Evolutionary conservation across 2,888 invertebrate species (phyloP), one percentile per base, ranked within the genome.

Genomic region (Scaptomyza flava): DNA sequence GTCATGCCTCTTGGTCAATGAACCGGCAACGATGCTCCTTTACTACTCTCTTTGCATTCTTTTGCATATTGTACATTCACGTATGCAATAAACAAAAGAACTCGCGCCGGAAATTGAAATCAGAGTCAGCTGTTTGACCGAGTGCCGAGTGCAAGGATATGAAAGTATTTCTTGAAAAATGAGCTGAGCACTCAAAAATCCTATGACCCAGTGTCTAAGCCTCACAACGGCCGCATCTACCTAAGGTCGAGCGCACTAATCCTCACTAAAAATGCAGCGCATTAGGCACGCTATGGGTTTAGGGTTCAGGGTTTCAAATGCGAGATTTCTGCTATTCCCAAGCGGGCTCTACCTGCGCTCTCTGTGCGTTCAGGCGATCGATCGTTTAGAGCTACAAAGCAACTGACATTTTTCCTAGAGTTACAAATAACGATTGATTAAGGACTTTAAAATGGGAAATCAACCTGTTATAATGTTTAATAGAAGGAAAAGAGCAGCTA

Each of bases 1-100:
- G 71, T 69, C 79, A 72, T 63, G 77, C 72, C 66, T 81, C 72
- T 81, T 85, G 82, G 85, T 85, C 85, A 82, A 80, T 85, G 86
- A 82, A 84, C 81, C 71, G 63, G 27, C 60, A 56, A 47, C 53
- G 38, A 58, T 60, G 61, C 45, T 54, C 46, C 54, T 59, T 50
- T 54, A 34, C 41, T 36, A 33, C 36, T 58, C 9, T 45, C 38
- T 50, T 58, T 14, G 38, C 38, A 45, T 45, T 42, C 30, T 60
- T 66, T 60, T 57, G 56, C 60, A 70, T 70, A 72, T 27, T 27
- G 23, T 50, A 57, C 45, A 47, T 36, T 1, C 5, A 36, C n/a
- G 12, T 70, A 72, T 51, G 57, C 52, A 54, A 54, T 46, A 54
- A 67, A 65, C 71, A 64, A 71, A 53, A 50, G 47, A 69, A 47